Evolutionary conservation across 2,888 invertebrate genomes (phyloP).

Genomic region (Dryobota labecula): DNA sequence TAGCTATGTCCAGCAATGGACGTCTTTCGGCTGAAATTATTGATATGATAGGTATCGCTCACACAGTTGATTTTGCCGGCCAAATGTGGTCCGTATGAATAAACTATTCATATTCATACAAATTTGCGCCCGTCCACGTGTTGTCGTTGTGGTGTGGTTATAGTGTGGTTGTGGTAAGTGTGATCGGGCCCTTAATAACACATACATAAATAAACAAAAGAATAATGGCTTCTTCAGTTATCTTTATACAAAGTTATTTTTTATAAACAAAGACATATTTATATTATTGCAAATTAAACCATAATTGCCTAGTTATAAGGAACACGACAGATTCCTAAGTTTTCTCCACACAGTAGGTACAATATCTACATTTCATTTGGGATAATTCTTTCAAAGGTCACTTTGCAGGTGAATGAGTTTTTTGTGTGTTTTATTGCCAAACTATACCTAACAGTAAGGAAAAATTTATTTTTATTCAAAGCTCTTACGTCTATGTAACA

Average conservation of each 20-base stretch:
- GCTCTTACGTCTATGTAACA: not conserved
- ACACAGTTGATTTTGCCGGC: too few species aligned
- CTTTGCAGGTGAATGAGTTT: not conserved
- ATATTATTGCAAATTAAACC: constrained; percentile 4
- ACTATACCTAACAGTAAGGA: not conserved
- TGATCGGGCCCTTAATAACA: too few species aligned
- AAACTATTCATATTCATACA: too few species aligned
- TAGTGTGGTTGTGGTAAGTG: too few species aligned
- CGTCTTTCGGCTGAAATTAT: too few species aligned
- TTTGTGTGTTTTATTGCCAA: not conserved
- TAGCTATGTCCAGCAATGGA: too few species aligned
- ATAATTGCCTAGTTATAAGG: not conserved
- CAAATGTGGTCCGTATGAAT: too few species aligned
- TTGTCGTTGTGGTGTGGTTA: too few species aligned
- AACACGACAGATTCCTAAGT: not conserved
- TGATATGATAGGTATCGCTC: too few species aligned
- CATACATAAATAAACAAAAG: not conserved
- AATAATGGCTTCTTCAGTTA: not conserved
- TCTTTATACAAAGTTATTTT: not conserved
- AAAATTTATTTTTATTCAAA: not conserved
- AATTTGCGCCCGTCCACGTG: too few species aligned
- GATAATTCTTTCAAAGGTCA: not conserved
- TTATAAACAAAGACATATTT: not conserved
- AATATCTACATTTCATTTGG: not conserved
- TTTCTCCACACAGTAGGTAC: not conserved